Evolutionary conservation across 2,888 invertebrate genomes (phyloP).

Genomic region (Nomada goodeniana): DNA sequence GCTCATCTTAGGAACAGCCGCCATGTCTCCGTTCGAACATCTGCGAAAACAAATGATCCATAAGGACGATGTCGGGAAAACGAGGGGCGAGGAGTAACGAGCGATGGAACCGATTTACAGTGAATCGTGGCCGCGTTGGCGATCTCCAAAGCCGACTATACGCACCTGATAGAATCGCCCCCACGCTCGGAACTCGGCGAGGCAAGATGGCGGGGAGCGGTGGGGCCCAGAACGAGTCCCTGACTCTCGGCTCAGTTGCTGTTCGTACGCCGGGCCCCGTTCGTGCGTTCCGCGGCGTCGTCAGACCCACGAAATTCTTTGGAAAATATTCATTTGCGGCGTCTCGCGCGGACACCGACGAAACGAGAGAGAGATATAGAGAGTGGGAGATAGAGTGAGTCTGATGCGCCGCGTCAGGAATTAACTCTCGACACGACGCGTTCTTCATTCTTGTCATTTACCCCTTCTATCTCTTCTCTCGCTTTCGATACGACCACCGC

Average conservation of each 20-base stretch:
- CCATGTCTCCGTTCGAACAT: background rate
- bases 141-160: slow-evolving; percentile 50
- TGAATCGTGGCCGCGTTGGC: slow-evolving; percentile 31
- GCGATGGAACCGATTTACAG: slow-evolving; percentile 17
- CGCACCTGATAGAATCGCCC: slow-evolving; percentile 67
- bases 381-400: slow-evolving; percentile 43
- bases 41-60: background rate
- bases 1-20: background rate
- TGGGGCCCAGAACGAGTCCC: slow-evolving; percentile 77
- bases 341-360: background rate
- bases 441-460: slow-evolving; percentile 37
- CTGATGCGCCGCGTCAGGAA: slow-evolving; percentile 28
- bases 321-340: slow-evolving; percentile 9
- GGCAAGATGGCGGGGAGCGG: slow-evolving; percentile 76
- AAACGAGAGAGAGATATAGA: slow-evolving; percentile 34
- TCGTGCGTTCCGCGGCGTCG: slow-evolving; percentile 74
- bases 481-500: background rate
- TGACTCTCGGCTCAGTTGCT: slow-evolving; percentile 77
- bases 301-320: slow-evolving; percentile 2
- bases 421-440: slow-evolving; percentile 37
- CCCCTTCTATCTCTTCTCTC: slow-evolving; percentile 22
- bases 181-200: slow-evolving; percentile 47
- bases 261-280: slow-evolving; percentile 83
- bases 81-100: background rate
- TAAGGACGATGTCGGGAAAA: background rate